phyloP scores from a whole-genome alignment of 1,140 invertebrate genomes.

The Mercenaria mercenaria region DNA sequence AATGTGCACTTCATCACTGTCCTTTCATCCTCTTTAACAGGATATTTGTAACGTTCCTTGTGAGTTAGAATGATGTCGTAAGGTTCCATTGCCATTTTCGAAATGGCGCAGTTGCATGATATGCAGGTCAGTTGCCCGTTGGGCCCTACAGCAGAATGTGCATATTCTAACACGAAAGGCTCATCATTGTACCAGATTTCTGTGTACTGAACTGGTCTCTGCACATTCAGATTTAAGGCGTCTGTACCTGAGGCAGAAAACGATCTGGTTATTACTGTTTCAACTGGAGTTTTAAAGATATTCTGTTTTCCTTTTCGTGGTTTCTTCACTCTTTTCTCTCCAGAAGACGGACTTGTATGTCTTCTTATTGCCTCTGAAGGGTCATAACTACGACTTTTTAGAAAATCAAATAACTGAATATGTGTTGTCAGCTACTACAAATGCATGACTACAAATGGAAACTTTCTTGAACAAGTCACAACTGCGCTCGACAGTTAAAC shows the following conservation, averaged over 20 bases:
- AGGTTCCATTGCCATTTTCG: constrained; percentile 10
- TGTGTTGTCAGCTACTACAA: not conserved
- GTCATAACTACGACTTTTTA: not conserved
- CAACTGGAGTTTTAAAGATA: not conserved
- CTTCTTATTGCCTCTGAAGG: not conserved
- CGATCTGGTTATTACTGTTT: not conserved
- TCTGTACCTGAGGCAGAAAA: not conserved
- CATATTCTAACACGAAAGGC: constrained; percentile 24
- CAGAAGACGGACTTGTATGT: constrained; percentile 7
- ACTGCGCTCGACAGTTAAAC: not conserved
- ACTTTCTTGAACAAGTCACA: not conserved
- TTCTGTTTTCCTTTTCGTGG: constrained; percentile 42
- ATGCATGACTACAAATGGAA: not conserved
- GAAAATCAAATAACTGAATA: not conserved
- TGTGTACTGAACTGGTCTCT: constrained; percentile 33
- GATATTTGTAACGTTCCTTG: constrained; percentile 43
- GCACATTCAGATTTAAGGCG: constrained; percentile 4
- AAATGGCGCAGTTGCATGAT: constrained; percentile 15
- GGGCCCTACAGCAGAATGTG: not conserved
- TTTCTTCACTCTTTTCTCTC: constrained; percentile 36
- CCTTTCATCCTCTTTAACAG: not conserved
- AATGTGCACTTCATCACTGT: constrained; percentile 2
- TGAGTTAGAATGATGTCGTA: constrained; percentile 37
- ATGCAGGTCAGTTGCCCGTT: constrained; percentile 8
- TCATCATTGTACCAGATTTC: constrained; percentile 53